These are phyloP conservation scores for Orcinus orca DNA, from an alignment of 2,113 vertebrate genomes.

Conservation along the genomic window DNA sequence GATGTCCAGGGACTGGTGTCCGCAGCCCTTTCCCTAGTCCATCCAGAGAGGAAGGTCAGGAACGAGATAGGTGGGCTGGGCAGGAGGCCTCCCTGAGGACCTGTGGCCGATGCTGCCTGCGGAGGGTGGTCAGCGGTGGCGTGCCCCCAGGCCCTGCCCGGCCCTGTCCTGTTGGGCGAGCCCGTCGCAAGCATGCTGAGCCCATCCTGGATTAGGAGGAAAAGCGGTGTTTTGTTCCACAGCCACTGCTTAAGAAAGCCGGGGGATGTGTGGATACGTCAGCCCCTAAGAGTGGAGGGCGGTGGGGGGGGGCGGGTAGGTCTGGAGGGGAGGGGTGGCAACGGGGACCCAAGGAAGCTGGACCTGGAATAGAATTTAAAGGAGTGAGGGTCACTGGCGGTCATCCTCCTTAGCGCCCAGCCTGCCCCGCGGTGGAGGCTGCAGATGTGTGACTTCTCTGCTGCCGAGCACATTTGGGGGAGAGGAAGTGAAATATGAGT, in stretches of 20 bases:
- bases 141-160: neutral
- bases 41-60: too few species aligned
- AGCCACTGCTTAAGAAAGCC: neutral
- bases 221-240: neutral
- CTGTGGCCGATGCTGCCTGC: neutral
- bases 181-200: too few species aligned
- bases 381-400: accelerated
- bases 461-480: neutral
- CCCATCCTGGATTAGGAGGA: neutral
- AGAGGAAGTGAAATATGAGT: slow-evolving; percentile 14
- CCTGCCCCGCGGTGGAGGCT: neutral
- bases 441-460: neutral
- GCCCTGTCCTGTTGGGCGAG: too few species aligned
- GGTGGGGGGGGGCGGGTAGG: accelerated
- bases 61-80: neutral
- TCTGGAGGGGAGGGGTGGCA: accelerated
- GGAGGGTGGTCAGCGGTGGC: accelerated
- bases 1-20: neutral
- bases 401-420: accelerated
- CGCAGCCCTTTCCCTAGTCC: neutral
- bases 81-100: neutral
- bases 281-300: too few species aligned
- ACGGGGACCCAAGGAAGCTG: neutral
- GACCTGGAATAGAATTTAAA: accelerated
- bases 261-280: neutral